Evolutionary conservation across 2,113 vertebrate genomes (phyloP).

Genomic region (Anguilla rostrata): DNA sequence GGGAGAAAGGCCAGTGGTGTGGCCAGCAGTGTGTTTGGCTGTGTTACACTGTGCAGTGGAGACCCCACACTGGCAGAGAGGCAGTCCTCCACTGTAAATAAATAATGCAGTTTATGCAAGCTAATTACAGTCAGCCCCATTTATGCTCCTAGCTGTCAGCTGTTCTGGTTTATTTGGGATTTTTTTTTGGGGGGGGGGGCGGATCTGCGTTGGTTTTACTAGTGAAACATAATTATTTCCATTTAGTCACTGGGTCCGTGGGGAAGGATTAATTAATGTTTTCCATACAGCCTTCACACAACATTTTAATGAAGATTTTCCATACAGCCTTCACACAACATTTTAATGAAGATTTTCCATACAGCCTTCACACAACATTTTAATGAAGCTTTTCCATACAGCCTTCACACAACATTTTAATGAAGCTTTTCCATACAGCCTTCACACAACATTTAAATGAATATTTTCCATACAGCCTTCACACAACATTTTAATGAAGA

Average conservation of each 20-base stretch:
- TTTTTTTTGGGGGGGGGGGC: background rate
- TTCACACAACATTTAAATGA: no score
- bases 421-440: no score
- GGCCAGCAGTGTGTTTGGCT: no score
- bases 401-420: background rate
- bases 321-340: background rate
- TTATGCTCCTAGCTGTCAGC: background rate
- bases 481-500: background rate
- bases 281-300: background rate
- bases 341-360: no score
- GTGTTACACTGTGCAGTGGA: no score
- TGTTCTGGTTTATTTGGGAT: constrained; percentile 16
- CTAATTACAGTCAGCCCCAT: background rate
- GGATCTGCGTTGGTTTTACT: constrained; percentile 10
- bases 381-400: no score
- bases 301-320: no score
- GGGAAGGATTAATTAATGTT: background rate
- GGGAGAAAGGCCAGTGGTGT: no score
- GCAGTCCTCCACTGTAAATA: no score
- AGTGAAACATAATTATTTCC: constrained; percentile 31
- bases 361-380: background rate
- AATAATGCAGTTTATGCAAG: no score
- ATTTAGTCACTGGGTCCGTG: constrained; percentile 17
- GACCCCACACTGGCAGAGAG: no score
- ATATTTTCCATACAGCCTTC: background rate